A percentile compares a stretch with the other conserved stretches of the same genome.
phyloP scores from a whole-genome alignment of 2,113 vertebrate genomes.

The Catagonus wagneri region DNA sequence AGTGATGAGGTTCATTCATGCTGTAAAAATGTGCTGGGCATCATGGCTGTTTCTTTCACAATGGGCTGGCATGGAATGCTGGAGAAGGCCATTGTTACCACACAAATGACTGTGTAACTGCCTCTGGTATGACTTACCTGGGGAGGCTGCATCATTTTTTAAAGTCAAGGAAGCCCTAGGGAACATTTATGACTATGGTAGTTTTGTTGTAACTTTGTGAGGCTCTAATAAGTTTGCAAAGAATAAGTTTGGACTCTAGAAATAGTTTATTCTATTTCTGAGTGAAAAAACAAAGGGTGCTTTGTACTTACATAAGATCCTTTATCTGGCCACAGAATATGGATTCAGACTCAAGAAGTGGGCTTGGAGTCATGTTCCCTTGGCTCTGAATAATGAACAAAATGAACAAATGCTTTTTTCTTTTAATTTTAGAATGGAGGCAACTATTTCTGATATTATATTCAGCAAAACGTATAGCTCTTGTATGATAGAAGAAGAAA shows the following conservation, averaged over 20 bases:
- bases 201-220: constrained; percentile 1
- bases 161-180: constrained; percentile 5
- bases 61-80: constrained; percentile 5
- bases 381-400: background rate
- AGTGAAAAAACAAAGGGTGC: background rate
- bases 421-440: background rate
- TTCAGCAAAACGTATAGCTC: background rate
- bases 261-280: constrained; percentile 16
- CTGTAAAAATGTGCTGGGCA: constrained; percentile 54
- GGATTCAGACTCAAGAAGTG: background rate
- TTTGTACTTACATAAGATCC: background rate
- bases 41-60: constrained; percentile 66
- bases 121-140: background rate
- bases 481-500: background rate
- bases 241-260: constrained; percentile 3
- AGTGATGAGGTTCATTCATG: constrained; percentile 62
- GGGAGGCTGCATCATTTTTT: constrained; percentile 7
- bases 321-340: constrained; percentile 21
- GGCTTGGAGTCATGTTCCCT: background rate
- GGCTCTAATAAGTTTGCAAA: constrained; percentile 28
- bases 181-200: background rate
- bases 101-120: background rate
- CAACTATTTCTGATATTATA: background rate
- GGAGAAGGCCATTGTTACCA: constrained; percentile 45
- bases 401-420: background rate